Base-by-base conservation (phyloP, 2,797 vertebrate species). In the Aratinga solstitialis region DNA sequence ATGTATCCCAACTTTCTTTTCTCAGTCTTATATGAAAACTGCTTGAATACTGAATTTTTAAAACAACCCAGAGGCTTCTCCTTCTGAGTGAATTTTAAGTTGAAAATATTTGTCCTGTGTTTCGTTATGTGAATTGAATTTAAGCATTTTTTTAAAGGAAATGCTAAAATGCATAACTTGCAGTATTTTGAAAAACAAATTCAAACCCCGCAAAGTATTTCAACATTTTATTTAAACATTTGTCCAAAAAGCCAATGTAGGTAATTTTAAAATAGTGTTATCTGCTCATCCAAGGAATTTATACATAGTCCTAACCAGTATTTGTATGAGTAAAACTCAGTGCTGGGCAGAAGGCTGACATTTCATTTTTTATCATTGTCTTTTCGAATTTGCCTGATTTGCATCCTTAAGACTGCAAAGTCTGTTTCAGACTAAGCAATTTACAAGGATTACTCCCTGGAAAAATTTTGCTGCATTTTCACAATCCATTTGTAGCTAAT, bases 121-220 rank as follows among this genome's bases (percentile, higher is more conserved):
- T 91, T 78, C 12, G 47, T 81, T 47, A 73, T 53, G 4, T 53
- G 43, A 82, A 48, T 18, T 32, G 51, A 67, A 51, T 43, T 58
- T 51, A 45, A 62, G 20, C 30, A 34, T 5, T 42, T 62, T 86
- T 71, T 71, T 15, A 71, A 87, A 83, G n/a, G 30, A 83, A 56
- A 43, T 74, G 29, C 32, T 65, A 24, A 86, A 92, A 45, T 38
- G 20, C 4, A 5, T 51, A 45, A 43, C 20, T 65, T 43, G 11
- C 8, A 50, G 23, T 36, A 79, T 50, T 86, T 75, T 40, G 51
- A 56, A 62, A 80, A 87, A 10, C 4, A 66, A 62, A n/a, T 8
- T 45, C 12, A 48, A 40, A n/a, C 6, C 6, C 1, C 2, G 1
- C 2, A 1, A 34, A 34, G 13, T 59, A 59, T 79, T 79, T 72